Evolutionary conservation across 2,797 vertebrate species (phyloP).

Genomic region (Coregonus suidteri): DNA sequence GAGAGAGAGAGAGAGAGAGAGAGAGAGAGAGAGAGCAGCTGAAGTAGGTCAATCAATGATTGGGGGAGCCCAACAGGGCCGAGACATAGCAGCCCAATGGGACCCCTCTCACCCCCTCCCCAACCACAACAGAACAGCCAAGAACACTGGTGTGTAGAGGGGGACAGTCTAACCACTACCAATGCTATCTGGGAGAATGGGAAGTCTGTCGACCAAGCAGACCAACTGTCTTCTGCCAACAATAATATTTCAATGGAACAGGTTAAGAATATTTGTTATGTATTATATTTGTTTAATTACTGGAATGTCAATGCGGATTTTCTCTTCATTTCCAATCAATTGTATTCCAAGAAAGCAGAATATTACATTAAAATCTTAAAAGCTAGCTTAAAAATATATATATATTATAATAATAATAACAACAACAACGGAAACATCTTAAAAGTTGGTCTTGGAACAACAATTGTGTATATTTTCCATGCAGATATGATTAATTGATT

Average conservation of each 20-base stretch:
- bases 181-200: background rate
- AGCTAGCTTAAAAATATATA: too few relatives aligned
- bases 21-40: background rate
- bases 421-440: conserved; percentile 40
- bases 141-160: background rate
- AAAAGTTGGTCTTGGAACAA: conserved; percentile 50
- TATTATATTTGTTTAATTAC: too few relatives aligned
- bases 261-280: too few relatives aligned
- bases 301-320: background rate
- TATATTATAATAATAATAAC: too few relatives aligned
- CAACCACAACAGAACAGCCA: background rate
- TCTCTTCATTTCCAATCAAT: background rate
- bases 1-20: background rate
- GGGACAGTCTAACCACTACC: background rate
- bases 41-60: conserved; percentile 37
- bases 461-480: conserved; percentile 38
- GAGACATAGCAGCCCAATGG: background rate
- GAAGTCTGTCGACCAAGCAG: too few relatives aligned
- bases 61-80: background rate
- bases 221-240: too few relatives aligned
- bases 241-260: too few relatives aligned
- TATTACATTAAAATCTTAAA: too few relatives aligned
- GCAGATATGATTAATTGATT: conserved; percentile 74
- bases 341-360: background rate
- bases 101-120: background rate